These are phyloP conservation scores for Sebastes trivittatus DNA, from an alignment of 2,797 vertebrate genomes.

Conservation along the genomic window DNA sequence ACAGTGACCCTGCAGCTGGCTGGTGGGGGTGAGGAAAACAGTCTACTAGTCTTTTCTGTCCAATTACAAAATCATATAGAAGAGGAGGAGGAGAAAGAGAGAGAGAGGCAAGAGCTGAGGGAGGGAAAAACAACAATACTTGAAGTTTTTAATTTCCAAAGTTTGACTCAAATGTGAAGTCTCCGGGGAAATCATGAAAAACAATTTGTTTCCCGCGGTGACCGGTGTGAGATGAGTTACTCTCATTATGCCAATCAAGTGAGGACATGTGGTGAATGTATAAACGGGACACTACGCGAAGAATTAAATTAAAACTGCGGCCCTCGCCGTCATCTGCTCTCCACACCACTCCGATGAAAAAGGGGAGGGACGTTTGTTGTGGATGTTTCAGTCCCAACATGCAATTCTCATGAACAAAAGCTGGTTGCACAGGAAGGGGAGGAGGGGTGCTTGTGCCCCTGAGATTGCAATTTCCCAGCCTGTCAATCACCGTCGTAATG, in stretches of 20 bases:
- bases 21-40: background rate
- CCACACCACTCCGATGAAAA: too few species aligned
- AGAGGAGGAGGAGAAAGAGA: background rate
- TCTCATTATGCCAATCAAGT: constrained; percentile 30
- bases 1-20: constrained; percentile 54
- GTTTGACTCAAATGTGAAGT: background rate
- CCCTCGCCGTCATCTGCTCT: background rate
- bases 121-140: background rate
- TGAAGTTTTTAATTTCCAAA: constrained; percentile 10
- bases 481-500: constrained; percentile 67
- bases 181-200: constrained; percentile 27
- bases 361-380: background rate
- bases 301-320: constrained; percentile 1
- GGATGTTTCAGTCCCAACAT: background rate
- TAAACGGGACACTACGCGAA: background rate
- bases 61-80: constrained; percentile 42
- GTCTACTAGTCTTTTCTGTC: constrained; percentile 3
- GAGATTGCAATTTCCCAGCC: constrained; percentile 32
- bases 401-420: constrained; percentile 34
- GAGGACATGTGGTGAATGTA: background rate
- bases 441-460: background rate
- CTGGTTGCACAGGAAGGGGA: background rate
- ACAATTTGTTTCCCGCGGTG: constrained; percentile 2
- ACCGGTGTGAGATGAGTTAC: background rate
- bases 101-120: background rate